phyloP scores from a whole-genome alignment of 1,140 invertebrate species.

The Hypothenemus hampei region DNA sequence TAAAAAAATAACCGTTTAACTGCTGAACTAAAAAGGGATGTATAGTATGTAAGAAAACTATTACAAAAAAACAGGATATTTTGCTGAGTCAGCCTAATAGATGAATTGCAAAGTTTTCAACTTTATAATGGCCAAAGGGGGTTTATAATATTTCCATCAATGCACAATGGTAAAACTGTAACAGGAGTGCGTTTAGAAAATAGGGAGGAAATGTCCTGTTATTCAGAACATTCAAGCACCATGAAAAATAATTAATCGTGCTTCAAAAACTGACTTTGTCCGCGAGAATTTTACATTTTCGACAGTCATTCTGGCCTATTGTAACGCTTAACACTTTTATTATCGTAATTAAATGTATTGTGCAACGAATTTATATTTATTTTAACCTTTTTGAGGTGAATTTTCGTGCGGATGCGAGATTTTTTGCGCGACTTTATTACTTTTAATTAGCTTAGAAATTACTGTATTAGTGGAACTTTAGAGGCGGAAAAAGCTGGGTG shows the following conservation, averaged over 20 bases:
- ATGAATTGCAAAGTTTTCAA: constrained; percentile 30
- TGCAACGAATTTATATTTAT: too few relatives aligned
- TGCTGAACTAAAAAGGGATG: too few relatives aligned
- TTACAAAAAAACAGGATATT: too few relatives aligned
- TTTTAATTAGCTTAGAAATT: too few relatives aligned
- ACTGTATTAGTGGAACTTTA: too few relatives aligned
- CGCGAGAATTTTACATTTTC: constrained; percentile 30
- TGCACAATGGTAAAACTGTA: constrained; percentile 29
- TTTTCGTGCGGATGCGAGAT: too few relatives aligned
- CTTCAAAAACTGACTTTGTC: constrained; percentile 39
- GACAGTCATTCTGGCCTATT: constrained; percentile 29
- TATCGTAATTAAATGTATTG: constrained; percentile 25
- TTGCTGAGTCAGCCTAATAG: constrained; percentile 26
- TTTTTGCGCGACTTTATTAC: too few relatives aligned
- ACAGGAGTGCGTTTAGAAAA: constrained; percentile 31
- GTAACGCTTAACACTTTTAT: constrained; percentile 32
- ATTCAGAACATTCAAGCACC: constrained; percentile 40
- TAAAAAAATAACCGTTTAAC: constrained; percentile 29
- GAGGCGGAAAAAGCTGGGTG: too few relatives aligned
- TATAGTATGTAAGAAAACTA: too few relatives aligned
- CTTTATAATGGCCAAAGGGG: constrained; percentile 27
- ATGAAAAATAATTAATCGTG: constrained; percentile 43
- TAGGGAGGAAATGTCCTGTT: constrained; percentile 36
- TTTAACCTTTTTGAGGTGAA: too few relatives aligned
- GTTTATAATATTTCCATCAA: constrained; percentile 39